Conservation (phyloP, 2,888 invertebrate species). For the Troglohyphantes excavatus region DNA sequence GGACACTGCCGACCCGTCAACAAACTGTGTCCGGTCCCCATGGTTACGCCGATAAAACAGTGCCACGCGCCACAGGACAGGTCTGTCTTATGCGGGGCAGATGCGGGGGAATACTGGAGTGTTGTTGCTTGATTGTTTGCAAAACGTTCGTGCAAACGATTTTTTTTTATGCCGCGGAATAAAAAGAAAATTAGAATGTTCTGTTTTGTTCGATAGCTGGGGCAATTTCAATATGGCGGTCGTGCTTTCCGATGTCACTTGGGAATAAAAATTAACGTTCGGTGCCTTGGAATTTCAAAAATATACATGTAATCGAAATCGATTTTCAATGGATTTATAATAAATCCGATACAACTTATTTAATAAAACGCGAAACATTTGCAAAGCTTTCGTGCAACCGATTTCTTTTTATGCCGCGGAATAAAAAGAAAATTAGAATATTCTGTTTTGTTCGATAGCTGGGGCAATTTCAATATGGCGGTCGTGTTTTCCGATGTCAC, state of each 20-base stretch:
- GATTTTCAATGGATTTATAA: no score
- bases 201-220: not conserved
- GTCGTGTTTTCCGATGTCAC: not conserved
- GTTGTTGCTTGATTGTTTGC: conserved; percentile 1
- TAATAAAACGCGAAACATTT: no score
- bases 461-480: not conserved
- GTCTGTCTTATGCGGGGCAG: not conserved
- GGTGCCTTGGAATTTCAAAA: no score
- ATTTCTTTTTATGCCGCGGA: not conserved
- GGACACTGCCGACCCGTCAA: conserved; percentile 55
- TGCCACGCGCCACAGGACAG: conserved; percentile 38
- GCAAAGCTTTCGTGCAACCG: not conserved
- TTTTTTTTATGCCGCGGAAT: not conserved
- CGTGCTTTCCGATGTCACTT: not conserved
- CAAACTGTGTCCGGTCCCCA: conserved; percentile 69
- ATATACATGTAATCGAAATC: no score
- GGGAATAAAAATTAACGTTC: no score
- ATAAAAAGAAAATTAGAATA: not conserved
- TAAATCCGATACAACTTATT: no score
- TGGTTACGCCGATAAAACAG: conserved; percentile 70
- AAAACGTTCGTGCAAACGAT: conserved; percentile 1
- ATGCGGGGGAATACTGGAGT: not conserved
- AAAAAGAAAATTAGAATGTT: not conserved
- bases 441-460: not conserved
- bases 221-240: conserved; percentile 1